Conservation (phyloP, 2,797 vertebrate genomes). For the Enteromius radiatus region DNA sequence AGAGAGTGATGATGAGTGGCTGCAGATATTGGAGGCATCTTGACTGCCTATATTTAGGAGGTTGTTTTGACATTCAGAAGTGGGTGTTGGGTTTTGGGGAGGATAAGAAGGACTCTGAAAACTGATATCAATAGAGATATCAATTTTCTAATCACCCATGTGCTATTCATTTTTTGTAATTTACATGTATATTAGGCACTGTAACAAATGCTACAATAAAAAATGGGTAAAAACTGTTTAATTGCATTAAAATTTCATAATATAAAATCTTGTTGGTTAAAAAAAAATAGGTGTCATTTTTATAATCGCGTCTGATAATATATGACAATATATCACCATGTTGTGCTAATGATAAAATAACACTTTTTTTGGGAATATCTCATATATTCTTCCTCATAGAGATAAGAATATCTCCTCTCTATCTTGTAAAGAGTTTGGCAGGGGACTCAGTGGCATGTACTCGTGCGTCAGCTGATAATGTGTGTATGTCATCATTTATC, state of each 20-base stretch:
- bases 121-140: constrained; percentile 1
- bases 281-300: background rate
- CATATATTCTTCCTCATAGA: too few relatives aligned
- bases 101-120: background rate
- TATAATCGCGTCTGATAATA: too few relatives aligned
- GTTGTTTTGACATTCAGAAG: constrained; percentile 3
- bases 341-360: too few relatives aligned
- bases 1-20: background rate
- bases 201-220: background rate
- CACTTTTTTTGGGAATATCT: background rate
- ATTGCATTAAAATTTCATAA: background rate
- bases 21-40: constrained; percentile 16
- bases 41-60: constrained; percentile 28
- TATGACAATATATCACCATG: too few relatives aligned
- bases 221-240: background rate
- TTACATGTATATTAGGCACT: background rate
- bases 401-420: background rate
- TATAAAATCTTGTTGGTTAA: background rate
- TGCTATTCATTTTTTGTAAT: too few relatives aligned
- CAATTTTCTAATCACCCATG: background rate
- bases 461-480: background rate
- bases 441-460: background rate
- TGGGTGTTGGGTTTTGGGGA: constrained; percentile 4
- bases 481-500: background rate
- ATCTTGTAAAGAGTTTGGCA: background rate